Evolutionary conservation across 2,888 invertebrate genomes (phyloP).

Genomic region (Ypsolopha sequella): DNA sequence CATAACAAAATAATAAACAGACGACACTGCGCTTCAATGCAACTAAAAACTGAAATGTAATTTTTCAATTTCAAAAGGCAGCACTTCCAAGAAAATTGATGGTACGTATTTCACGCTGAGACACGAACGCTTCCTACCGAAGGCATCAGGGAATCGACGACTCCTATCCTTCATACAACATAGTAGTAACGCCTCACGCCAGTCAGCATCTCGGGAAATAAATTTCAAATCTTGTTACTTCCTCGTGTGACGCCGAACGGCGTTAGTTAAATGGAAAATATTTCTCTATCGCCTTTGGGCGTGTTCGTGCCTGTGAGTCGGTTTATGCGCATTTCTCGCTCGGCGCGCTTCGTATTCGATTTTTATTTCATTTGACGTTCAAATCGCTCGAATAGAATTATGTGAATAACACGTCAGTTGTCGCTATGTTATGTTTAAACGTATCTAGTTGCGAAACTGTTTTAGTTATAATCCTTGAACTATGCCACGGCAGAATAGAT

Average conservation of each 20-base stretch:
- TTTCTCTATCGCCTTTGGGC: constrained; percentile 47
- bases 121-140: neutral
- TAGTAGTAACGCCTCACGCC: neutral
- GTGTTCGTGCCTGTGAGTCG: constrained; percentile 22
- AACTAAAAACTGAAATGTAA: too few species aligned
- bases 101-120: neutral
- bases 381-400: neutral
- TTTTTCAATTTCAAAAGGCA: too few species aligned
- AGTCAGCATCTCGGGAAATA: constrained; percentile 33
- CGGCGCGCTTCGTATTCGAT: constrained; percentile 13
- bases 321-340: constrained; percentile 25
- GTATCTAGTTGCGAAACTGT: too few species aligned
- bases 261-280: constrained; percentile 56
- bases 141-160: neutral
- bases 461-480: too few species aligned
- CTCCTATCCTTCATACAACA: neutral
- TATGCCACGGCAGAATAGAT: too few species aligned
- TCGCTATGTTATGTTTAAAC: too few species aligned
- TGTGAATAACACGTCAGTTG: neutral
- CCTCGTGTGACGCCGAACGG: constrained; percentile 35
- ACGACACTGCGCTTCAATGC: too few species aligned
- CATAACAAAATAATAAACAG: too few species aligned
- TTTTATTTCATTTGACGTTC: constrained; percentile 15
- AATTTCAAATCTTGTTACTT: constrained; percentile 48
- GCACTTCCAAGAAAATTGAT: neutral